Evolutionary conservation across 2,113 vertebrate species (phyloP).

Genomic region (Arenaria interpres): DNA sequence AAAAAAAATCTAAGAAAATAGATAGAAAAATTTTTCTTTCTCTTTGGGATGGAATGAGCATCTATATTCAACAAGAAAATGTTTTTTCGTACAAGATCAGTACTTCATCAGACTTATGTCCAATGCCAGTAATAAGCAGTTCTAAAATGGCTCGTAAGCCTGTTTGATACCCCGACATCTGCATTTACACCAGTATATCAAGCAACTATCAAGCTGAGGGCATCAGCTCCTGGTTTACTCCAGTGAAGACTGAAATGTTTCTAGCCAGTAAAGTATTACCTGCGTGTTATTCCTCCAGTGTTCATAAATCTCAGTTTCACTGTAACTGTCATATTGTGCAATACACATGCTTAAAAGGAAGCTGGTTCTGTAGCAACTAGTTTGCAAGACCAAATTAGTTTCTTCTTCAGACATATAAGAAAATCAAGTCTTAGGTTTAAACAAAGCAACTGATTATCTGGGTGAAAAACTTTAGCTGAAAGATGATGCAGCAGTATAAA

Average conservation of each 20-base stretch:
- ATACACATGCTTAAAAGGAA: background rate
- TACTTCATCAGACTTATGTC: background rate
- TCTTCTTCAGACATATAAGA: background rate
- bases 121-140: background rate
- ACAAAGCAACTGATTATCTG: conserved; percentile 7
- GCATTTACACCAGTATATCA: background rate
- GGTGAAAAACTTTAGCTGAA: conserved; percentile 2
- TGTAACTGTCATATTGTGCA: background rate
- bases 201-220: background rate
- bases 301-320: background rate
- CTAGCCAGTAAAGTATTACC: background rate
- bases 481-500: background rate
- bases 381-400: conserved; percentile 11
- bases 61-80: background rate
- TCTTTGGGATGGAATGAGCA: background rate
- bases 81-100: background rate
- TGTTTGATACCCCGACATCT: background rate
- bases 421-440: background rate
- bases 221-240: background rate
- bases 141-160: background rate
- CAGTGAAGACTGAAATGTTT: background rate
- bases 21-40: background rate
- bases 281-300: background rate
- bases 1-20: background rate
- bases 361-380: background rate